These are phyloP conservation scores for Sorex araneus DNA, from an alignment of 2,113 vertebrate species.

Conservation along the genomic window DNA sequence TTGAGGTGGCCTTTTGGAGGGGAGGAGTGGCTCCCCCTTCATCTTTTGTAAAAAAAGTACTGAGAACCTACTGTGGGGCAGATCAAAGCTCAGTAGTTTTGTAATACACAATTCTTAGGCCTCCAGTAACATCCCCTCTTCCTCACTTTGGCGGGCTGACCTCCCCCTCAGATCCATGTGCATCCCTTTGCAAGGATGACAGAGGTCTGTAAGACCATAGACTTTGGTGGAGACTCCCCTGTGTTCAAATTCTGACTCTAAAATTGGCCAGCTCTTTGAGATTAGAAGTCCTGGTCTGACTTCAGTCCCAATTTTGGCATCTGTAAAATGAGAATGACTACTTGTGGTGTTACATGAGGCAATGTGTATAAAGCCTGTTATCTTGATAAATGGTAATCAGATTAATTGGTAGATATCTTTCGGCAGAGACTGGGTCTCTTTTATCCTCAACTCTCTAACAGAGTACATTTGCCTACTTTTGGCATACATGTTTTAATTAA, in stretches of 20 bases:
- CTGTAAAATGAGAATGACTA: constrained; percentile 63
- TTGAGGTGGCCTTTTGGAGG: constrained; percentile 48
- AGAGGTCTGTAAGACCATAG: not conserved
- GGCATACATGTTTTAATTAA: constrained; percentile 24
- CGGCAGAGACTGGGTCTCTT: not conserved
- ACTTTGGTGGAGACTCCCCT: not conserved
- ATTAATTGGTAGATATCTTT: constrained; percentile 35
- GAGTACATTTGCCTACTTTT: not conserved
- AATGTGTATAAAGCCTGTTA: not conserved
- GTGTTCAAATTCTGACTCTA: constrained; percentile 14
- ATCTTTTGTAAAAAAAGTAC: constrained; percentile 12
- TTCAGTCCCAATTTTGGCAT: constrained; percentile 20
- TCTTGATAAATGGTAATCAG: not conserved
- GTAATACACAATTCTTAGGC: not conserved
- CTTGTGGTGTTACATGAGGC: constrained; percentile 26
- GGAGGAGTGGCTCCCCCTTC: not conserved
- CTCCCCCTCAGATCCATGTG: not conserved
- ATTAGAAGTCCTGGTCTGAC: constrained; percentile 36
- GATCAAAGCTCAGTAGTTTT: constrained; percentile 31
- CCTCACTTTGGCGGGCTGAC: not conserved
- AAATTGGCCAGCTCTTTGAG: not conserved
- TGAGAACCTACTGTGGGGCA: not conserved
- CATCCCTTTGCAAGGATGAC: not conserved
- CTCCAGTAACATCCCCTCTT: not conserved
- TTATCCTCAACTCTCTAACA: not conserved